Percentiles rank a stretch among this genome's conserved stretches.
phyloP scores from a whole-genome alignment of 2,888 invertebrate genomes.

The Priocnemis perturbator region DNA sequence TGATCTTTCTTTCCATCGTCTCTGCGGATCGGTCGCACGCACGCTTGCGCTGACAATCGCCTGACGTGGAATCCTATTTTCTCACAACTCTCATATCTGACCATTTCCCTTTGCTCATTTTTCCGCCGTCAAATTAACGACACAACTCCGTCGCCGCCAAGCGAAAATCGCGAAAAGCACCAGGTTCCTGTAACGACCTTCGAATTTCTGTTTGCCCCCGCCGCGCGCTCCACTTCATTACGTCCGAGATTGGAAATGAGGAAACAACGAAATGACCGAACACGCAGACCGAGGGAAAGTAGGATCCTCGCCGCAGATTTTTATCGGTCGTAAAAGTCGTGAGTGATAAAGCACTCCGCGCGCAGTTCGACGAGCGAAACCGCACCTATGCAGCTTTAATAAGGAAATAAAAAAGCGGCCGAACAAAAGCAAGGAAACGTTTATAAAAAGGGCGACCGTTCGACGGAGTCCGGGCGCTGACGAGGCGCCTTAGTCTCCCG shows the following conservation, averaged over 20 bases:
- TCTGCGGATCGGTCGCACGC: no score
- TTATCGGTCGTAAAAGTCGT: constrained; percentile 48
- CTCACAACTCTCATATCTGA: no score
- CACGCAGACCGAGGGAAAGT: background rate
- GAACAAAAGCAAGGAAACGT: background rate
- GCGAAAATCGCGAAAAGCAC: no score
- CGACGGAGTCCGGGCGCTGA: background rate
- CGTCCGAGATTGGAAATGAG: constrained; percentile 25
- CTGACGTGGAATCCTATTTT: no score
- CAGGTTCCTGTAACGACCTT: background rate
- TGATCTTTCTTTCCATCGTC: no score
- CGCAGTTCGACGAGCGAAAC: background rate
- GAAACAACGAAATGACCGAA: constrained; percentile 42
- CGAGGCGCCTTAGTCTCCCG: background rate
- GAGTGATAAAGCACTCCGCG: constrained; percentile 37
- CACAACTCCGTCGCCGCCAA: no score
- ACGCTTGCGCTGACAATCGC: no score
- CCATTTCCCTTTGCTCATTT: no score
- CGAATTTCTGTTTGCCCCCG: background rate
- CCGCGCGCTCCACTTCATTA: constrained; percentile 6
- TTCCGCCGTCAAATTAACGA: no score
- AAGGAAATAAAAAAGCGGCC: background rate
- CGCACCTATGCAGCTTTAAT: background rate
- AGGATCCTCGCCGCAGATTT: constrained; percentile 29
- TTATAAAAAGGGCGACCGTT: constrained; percentile 9